A percentile compares a stretch with the other conserved stretches of the same genome.
These are phyloP conservation scores for Prenolepis imparis DNA, from an alignment of 2,888 invertebrate species.

Conservation along the genomic window DNA sequence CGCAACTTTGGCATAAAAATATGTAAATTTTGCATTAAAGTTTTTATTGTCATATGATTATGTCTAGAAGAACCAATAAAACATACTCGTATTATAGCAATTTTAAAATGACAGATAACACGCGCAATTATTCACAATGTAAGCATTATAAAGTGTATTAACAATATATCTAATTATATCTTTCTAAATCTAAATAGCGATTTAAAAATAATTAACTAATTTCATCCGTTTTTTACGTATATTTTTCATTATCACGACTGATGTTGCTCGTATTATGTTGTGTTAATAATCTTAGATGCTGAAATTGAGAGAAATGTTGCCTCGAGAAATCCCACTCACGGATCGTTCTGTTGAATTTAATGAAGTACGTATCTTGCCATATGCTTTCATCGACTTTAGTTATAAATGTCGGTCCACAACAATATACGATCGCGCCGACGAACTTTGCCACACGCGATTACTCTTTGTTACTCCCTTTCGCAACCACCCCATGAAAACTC, in stretches of 20 bases:
- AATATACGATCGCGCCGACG: constrained; percentile 17
- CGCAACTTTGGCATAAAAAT: not conserved
- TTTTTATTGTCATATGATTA: not conserved
- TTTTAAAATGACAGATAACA: not conserved
- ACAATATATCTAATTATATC: not conserved
- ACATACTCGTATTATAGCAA: not conserved
- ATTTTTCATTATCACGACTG: not conserved
- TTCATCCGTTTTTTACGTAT: not conserved
- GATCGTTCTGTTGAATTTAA: constrained; percentile 26
- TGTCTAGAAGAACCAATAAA: not conserved
- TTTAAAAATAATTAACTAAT: not conserved
- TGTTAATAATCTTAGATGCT: not conserved
- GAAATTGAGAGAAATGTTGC: not conserved
- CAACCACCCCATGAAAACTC: constrained; percentile 21
- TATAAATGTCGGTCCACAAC: not conserved
- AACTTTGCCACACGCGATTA: constrained; percentile 41
- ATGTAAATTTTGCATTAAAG: not conserved
- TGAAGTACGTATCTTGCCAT: not conserved
- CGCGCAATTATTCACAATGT: not conserved
- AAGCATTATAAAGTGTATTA: not conserved
- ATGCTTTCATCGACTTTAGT: not conserved
- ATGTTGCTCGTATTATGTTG: not conserved
- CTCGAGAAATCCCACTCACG: not conserved
- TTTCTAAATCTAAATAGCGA: not conserved
- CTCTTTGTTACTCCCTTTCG: constrained; percentile 33